These are phyloP conservation scores for Zenarchopterus dispar DNA, from an alignment of 2,797 vertebrate genomes.

Conservation along the genomic window DNA sequence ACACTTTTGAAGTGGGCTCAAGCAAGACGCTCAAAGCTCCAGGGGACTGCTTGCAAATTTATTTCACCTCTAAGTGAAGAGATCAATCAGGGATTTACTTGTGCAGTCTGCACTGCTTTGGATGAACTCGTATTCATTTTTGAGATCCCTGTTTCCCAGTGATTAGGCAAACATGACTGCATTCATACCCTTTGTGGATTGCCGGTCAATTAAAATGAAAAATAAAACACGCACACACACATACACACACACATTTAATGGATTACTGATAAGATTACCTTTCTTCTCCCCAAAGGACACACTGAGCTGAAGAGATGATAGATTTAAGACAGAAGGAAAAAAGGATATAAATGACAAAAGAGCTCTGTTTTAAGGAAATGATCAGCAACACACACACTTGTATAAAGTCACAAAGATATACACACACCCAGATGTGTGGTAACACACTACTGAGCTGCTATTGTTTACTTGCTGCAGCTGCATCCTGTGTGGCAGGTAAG, in stretches of 20 bases:
- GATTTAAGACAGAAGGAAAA: constrained; percentile 52
- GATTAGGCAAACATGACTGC: constrained; percentile 54
- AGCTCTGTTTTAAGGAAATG: constrained; percentile 42
- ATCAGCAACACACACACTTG: constrained; percentile 26
- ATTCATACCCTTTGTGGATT: constrained; percentile 19
- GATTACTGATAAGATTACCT: constrained; percentile 67
- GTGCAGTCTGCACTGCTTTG: constrained; percentile 7
- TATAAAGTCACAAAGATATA: background rate
- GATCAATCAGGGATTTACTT: constrained; percentile 24
- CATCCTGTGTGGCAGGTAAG: constrained; percentile 73
- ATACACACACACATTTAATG: constrained; percentile 4
- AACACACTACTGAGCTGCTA: constrained; percentile 23
- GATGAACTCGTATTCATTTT: constrained; percentile 26
- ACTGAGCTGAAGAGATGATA: constrained; percentile 33
- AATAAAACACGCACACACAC: constrained; percentile 17
- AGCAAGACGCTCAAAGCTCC: constrained; percentile 20
- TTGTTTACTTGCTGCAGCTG: constrained; percentile 74
- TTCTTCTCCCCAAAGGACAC: constrained; percentile 35
- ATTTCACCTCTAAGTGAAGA: constrained; percentile 15
- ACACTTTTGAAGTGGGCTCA: constrained; percentile 12
- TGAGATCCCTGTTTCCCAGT: constrained; percentile 31
- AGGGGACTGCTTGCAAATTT: background rate
- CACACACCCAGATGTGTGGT: background rate
- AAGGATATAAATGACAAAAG: constrained; percentile 51
- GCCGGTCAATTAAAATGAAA: constrained; percentile 2